These are phyloP conservation scores for Numenius phaeopus DNA, from an alignment of 2,797 vertebrate species.

Conservation along the genomic window DNA sequence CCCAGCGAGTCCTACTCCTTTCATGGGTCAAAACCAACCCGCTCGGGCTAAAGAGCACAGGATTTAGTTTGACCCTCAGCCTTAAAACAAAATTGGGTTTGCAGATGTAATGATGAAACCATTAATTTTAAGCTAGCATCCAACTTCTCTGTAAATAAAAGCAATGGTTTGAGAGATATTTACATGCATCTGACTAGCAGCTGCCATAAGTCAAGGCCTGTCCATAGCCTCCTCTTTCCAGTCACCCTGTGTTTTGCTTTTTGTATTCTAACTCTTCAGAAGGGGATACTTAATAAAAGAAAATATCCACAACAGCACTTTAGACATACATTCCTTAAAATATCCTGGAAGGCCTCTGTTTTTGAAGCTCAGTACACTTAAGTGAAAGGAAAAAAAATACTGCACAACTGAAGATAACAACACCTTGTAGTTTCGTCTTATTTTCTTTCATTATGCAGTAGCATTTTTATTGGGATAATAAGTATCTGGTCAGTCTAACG, in stretches of 20 bases:
- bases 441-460: background rate
- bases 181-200: background rate
- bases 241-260: background rate
- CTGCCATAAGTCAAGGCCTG: background rate
- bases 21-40: accelerated
- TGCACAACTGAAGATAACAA: background rate
- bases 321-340: background rate
- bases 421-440: background rate
- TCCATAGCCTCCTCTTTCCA: background rate
- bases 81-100: background rate
- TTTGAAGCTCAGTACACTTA: background rate
- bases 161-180: background rate
- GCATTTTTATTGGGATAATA: background rate
- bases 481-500: background rate
- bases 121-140: background rate
- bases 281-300: background rate
- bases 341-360: background rate
- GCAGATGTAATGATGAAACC: background rate
- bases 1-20: background rate
- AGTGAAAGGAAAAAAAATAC: background rate
- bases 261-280: background rate
- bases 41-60: background rate
- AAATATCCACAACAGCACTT: background rate
- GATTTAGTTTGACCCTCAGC: background rate
- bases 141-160: background rate